Conservation (phyloP, 2,113 vertebrate species). For the human (Homo sapiens) region GRCh38 chr11:114271001-114271500, state of each 20-base stretch:
- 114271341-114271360: not conserved
- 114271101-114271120: not conserved
- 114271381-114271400: not conserved
- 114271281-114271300: not conserved
- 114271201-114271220: not conserved
- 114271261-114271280: not conserved
- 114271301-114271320: not conserved
- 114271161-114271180: not conserved
- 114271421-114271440: not conserved
- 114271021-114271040: no score
- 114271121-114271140: not conserved
- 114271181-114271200: not conserved
- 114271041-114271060: no score
- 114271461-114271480: not conserved
- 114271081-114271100: not conserved
- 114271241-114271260: not conserved
- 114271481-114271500: not conserved
- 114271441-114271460: not conserved
- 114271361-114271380: not conserved
- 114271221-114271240: not conserved
- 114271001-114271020: no score
- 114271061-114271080: accelerated
- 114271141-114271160: not conserved
- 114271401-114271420: not conserved
- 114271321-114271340: not conserved